Evolutionary conservation across 2,113 vertebrate genomes (phyloP), one percentile per base, ranked within the genome.

Genomic region (Manacus vitellinus): DNA sequence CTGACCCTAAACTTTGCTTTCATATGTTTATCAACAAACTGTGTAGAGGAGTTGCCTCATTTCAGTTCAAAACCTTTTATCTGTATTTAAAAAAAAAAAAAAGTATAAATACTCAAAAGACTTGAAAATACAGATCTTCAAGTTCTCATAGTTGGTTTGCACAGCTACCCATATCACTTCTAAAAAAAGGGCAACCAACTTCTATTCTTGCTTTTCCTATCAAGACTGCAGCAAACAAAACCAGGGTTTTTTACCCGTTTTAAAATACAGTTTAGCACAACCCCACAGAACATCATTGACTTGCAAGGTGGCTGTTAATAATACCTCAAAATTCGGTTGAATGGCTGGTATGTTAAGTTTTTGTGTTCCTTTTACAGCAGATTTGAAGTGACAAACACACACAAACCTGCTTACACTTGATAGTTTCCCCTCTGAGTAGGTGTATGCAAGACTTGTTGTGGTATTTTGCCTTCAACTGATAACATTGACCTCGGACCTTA

Each of bases 191-290:
- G 28, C 43, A 65, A 28, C 6, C 59, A 73, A n/a, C 10, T 85
- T 44, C 24, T 35, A 24, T 39, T 39, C 41, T 54, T 16, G 20
- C 8, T 62, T 7, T 21, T 85, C 39, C 46, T 66, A 10, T 14
- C 0, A 1, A 39, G 20, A 35, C 23, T 37, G 25, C 31, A 62
- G 44, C 7, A 93, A 52, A 19, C 30, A 58, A 39, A 74, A 68
- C 8, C 6, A 31, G 10, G 1, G 8, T 0, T 31, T 37, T 59
- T 56, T 18, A 46, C 16, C 14, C 25, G 15, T n/a, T 19, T n/a
- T 52, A n/a, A 9, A 58, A 31, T 7, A 31, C 35, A 22, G 35
- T 23, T 31, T 15, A 7, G 24, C 11, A 30, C n/a, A 79, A 77
- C 10, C 31, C 14, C 67, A 37, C 13, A 62, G 39, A 41, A 8